A percentile compares a stretch with the other conserved stretches of the same genome.
These are phyloP conservation scores for Vandiemenella viatica DNA, from an alignment of 2,888 invertebrate species.

Conservation along the genomic window DNA sequence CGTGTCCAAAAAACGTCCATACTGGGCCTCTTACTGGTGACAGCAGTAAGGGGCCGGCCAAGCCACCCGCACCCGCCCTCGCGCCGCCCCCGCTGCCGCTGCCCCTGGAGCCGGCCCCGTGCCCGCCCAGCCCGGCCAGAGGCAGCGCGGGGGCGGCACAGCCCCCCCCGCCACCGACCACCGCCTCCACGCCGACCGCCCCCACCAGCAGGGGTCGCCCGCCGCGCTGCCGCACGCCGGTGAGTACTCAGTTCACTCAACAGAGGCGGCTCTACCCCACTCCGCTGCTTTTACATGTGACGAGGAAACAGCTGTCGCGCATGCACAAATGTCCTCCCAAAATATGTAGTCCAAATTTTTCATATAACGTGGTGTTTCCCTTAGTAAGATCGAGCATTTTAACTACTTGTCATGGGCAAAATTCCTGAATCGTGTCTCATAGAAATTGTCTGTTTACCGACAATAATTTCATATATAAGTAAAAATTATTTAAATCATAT, in stretches of 20 bases:
- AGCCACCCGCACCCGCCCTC: slow-evolving; percentile 20
- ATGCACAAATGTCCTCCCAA: no score
- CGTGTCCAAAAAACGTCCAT: slow-evolving; percentile 97
- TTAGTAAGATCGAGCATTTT: no score
- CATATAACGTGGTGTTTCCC: no score
- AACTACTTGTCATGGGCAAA: no score
- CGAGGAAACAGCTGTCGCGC: no score
- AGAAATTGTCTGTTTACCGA: no score
- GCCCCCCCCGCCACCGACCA: slow-evolving; percentile 14
- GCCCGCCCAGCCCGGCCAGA: slow-evolving; percentile 52
- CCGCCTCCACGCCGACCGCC: no score
- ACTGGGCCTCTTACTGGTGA: slow-evolving; percentile 97
- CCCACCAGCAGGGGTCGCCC: not conserved
- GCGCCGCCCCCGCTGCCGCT: slow-evolving; percentile 34
- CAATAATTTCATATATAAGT: no score
- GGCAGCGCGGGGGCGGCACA: slow-evolving; percentile 43
- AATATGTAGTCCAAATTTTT: no score
- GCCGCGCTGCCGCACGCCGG: slow-evolving; percentile 32
- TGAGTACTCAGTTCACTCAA: slow-evolving; percentile 22
- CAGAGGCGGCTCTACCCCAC: slow-evolving; percentile 26
- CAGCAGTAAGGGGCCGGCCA: slow-evolving; percentile 41
- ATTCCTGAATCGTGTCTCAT: no score
- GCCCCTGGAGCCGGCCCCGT: slow-evolving; percentile 32
- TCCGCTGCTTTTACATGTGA: no score
- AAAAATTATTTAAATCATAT: no score